These are phyloP conservation scores for Steromphala cineraria DNA, from an alignment of 2,888 invertebrate genomes.

Conservation along the genomic window DNA sequence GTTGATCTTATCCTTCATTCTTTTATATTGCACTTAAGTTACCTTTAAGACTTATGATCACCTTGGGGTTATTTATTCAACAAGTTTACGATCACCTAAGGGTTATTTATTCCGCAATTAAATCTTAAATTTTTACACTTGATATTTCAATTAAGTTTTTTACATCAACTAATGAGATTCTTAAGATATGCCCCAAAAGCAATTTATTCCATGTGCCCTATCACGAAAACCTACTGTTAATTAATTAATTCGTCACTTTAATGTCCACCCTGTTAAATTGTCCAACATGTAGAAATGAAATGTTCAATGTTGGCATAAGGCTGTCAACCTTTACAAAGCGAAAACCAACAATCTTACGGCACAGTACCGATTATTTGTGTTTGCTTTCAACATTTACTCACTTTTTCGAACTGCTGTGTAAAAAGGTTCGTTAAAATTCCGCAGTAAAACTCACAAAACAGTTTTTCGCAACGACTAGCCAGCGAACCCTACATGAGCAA, in stretches of 20 bases:
- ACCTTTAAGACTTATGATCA: too few relatives aligned
- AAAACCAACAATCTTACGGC: not conserved
- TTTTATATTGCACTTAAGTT: too few relatives aligned
- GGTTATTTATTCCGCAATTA: too few relatives aligned
- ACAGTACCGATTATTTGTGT: slow-evolving; percentile 11
- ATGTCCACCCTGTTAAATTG: not conserved
- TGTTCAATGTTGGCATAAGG: not conserved
- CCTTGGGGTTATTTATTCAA: too few relatives aligned
- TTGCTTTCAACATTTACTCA: slow-evolving; percentile 15
- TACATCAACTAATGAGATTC: not conserved
- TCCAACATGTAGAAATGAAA: not conserved
- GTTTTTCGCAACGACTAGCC: not conserved
- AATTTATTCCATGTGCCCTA: too few relatives aligned
- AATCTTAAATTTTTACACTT: too few relatives aligned
- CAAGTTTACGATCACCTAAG: too few relatives aligned
- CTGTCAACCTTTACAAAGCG: not conserved
- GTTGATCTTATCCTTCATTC: too few relatives aligned
- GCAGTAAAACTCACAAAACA: not conserved
- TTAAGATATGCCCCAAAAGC: not conserved
- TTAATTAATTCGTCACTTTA: not conserved
- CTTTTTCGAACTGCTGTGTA: slow-evolving; percentile 7
- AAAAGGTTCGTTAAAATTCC: slow-evolving; percentile 21
- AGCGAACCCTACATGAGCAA: not conserved
- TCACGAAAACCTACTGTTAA: too few relatives aligned
- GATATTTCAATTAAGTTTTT: too few relatives aligned